These are phyloP conservation scores for Corythoichthys haematopterus DNA, from an alignment of 2,113 vertebrate species.

Conservation along the genomic window DNA sequence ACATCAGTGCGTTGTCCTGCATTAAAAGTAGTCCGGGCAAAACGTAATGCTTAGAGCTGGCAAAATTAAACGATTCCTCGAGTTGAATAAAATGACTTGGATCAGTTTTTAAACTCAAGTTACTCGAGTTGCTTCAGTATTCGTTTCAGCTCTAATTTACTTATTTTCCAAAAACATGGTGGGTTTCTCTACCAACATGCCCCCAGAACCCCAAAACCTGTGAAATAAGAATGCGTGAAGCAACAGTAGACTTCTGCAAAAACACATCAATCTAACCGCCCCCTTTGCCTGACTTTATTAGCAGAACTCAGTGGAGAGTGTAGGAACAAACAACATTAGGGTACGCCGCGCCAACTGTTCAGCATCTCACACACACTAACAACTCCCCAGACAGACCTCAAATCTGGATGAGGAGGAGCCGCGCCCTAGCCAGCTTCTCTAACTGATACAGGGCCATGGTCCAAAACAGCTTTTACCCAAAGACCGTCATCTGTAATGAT, in stretches of 20 bases:
- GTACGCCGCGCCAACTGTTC: neutral
- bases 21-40: no score
- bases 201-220: neutral
- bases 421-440: neutral
- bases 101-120: no score
- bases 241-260: neutral
- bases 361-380: neutral
- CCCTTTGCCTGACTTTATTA: neutral
- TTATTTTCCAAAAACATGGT: no score
- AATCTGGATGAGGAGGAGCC: neutral
- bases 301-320: neutral
- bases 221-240: neutral
- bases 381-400: neutral
- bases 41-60: no score
- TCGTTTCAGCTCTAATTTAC: no score
- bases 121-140: no score
- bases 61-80: no score
- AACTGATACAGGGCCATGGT: neutral
- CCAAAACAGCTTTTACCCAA: conserved; percentile 1
- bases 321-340: conserved; percentile 1
- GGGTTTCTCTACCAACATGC: no score
- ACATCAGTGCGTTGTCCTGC: no score
- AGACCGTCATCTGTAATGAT: neutral
- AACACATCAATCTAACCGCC: neutral
- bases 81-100: no score